Evolutionary conservation across 92 coral and sea anemone genomes (phyloP).

Genomic region (Meandrina meandrites): DNA sequence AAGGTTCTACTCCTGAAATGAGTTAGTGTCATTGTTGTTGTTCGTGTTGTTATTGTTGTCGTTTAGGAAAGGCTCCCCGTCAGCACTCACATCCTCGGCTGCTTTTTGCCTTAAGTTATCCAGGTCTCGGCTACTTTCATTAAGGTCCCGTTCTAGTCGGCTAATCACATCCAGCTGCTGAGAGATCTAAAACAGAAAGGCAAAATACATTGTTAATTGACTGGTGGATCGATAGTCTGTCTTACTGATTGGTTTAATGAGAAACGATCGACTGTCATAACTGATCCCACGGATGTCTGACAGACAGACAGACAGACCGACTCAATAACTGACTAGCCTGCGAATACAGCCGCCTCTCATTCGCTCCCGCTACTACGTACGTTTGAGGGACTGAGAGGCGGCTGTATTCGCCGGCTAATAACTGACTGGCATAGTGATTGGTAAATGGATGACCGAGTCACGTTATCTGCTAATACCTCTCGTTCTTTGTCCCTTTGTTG

Average conservation of each 20-base stretch:
- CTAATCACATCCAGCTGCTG: slow-evolving; percentile 90
- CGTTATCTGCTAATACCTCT: slow-evolving; percentile 57
- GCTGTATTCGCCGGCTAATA: no score
- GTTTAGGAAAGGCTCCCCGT: slow-evolving; percentile 27
- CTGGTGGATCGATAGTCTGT: not conserved
- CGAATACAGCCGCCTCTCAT: no score
- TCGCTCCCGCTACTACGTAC: no score
- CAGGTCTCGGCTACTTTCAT: slow-evolving; percentile 71
- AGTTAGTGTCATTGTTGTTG: not conserved
- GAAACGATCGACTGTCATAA: no score
- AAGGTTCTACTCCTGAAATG: slow-evolving; percentile 20
- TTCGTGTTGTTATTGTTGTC: not conserved
- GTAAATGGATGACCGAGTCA: no score
- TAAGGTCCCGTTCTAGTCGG: slow-evolving; percentile 88
- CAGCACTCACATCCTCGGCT: slow-evolving; percentile 94
- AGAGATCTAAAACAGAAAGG: slow-evolving; percentile 60
- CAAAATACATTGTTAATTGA: not conserved
- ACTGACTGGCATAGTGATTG: no score
- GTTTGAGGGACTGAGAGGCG: no score
- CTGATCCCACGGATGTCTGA: no score
- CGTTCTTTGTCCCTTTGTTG: slow-evolving; percentile 92
- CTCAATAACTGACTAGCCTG: no score
- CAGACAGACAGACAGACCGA: no score
- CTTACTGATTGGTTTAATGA: not conserved
- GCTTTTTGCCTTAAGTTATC: slow-evolving; percentile 69